phyloP scores from a whole-genome alignment of 2,113 vertebrate genomes.

The Grantiella picta region DNA sequence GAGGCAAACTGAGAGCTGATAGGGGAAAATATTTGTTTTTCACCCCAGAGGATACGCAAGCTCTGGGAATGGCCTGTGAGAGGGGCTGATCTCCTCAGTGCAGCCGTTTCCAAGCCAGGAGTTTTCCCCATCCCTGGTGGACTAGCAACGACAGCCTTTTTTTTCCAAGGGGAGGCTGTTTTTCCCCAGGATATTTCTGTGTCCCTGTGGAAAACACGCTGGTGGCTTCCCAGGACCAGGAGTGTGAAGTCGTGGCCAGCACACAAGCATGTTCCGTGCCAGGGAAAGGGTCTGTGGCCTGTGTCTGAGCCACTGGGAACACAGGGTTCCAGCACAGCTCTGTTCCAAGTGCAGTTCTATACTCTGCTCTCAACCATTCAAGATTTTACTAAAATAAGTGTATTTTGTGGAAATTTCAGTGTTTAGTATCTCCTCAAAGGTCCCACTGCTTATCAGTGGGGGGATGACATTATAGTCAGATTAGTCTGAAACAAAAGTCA shows the following conservation, averaged over 20 bases:
- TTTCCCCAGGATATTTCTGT: neutral
- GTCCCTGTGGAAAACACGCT: neutral
- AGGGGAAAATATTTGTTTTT: neutral
- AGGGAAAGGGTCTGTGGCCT: neutral
- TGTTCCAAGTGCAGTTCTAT: neutral
- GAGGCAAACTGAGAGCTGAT: too few relatives aligned
- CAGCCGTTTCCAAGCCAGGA: neutral
- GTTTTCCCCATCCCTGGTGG: neutral
- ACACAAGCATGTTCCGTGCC: rapidly evolving
- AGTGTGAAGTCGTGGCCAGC: neutral
- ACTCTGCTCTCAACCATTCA: neutral
- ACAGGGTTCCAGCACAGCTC: neutral
- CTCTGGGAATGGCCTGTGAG: neutral
- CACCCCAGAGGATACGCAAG: rapidly evolving
- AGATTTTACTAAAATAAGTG: neutral
- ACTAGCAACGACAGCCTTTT: neutral
- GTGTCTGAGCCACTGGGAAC: neutral
- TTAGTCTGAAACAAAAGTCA: neutral
- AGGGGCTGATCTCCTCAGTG: neutral
- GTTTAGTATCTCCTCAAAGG: neutral
- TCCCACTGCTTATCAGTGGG: neutral
- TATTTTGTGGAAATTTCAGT: neutral
- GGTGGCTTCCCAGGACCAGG: neutral
- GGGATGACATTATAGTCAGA: neutral
- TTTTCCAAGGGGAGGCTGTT: neutral